phyloP scores from a whole-genome alignment of 2,888 invertebrate species.

The Volucella zonaria region DNA sequence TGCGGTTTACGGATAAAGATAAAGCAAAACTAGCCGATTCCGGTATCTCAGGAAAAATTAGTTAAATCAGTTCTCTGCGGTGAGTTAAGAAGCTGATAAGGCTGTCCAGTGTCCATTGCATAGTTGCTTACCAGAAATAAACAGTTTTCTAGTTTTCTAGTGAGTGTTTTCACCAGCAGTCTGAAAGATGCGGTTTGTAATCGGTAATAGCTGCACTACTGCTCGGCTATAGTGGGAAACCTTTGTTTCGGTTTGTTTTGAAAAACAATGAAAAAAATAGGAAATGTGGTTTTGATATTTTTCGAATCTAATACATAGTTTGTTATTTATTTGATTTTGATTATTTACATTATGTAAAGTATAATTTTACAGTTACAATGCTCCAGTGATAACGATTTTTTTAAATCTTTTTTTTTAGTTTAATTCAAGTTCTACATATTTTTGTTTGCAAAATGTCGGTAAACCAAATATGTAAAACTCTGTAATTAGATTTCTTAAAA shows the following conservation, averaged over 20 bases:
- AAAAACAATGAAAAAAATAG: constrained; percentile 4
- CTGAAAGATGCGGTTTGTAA: constrained; percentile 38
- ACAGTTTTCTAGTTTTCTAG: constrained; percentile 9
- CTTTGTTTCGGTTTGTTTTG: not conserved
- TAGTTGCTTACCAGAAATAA: not conserved
- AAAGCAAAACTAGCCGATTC: too few species aligned
- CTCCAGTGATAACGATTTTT: constrained; percentile 35
- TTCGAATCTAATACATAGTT: constrained; percentile 36
- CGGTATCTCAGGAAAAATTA: not conserved
- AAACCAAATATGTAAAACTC: constrained; percentile 3
- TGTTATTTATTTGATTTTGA: constrained; percentile 47
- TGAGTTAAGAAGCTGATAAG: constrained; percentile 14
- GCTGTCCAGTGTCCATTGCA: not conserved
- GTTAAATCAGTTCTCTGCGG: constrained; percentile 27
- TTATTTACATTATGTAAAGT: constrained; percentile 59
- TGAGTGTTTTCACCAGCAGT: constrained; percentile 16
- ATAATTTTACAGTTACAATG: constrained; percentile 42
- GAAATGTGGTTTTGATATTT: constrained; percentile 26
- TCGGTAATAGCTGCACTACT: constrained; percentile 23
- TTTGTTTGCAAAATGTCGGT: not conserved
- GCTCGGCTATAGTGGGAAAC: not conserved
- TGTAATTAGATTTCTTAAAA: not conserved
- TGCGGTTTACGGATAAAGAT: constrained; percentile 28
- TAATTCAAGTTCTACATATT: constrained; percentile 8
- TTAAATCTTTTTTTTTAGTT: not conserved